Evolutionary conservation across 2,113 vertebrate genomes (phyloP).

Genomic region (Myodes glareolus): DNA sequence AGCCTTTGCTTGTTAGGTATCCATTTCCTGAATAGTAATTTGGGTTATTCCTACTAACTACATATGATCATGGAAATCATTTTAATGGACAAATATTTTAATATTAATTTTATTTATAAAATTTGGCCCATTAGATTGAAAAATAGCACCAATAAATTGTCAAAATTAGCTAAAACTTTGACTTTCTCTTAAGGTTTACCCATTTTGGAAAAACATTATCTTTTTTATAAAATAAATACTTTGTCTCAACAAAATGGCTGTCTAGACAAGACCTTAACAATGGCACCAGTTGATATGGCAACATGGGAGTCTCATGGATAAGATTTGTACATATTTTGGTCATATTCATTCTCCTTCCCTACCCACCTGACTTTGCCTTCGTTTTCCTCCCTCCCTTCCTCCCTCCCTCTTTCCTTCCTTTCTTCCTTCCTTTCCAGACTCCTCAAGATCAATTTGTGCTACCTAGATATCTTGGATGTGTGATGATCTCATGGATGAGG

Average conservation of each 20-base stretch:
- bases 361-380: too few species aligned
- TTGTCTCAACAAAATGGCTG: not conserved
- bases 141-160: not conserved
- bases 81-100: not conserved
- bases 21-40: not conserved
- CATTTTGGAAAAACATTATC: not conserved
- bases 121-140: not conserved
- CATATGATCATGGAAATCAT: not conserved
- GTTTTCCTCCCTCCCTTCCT: too few species aligned
- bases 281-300: not conserved
- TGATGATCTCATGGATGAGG: too few species aligned
- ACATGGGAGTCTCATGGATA: not conserved
- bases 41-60: not conserved
- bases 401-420: too few species aligned
- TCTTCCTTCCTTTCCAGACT: too few species aligned
- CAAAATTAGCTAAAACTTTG: not conserved
- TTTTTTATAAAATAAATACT: not conserved
- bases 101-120: not conserved
- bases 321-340: too few species aligned
- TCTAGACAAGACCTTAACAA: not conserved
- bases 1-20: not conserved
- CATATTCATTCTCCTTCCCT: too few species aligned
- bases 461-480: too few species aligned
- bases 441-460: too few species aligned
- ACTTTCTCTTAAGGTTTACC: not conserved